Evolutionary conservation across 30 jellyfish, hydroid and myxozoan species (phyloP).

Genomic region (Rhopilema esculentum): DNA sequence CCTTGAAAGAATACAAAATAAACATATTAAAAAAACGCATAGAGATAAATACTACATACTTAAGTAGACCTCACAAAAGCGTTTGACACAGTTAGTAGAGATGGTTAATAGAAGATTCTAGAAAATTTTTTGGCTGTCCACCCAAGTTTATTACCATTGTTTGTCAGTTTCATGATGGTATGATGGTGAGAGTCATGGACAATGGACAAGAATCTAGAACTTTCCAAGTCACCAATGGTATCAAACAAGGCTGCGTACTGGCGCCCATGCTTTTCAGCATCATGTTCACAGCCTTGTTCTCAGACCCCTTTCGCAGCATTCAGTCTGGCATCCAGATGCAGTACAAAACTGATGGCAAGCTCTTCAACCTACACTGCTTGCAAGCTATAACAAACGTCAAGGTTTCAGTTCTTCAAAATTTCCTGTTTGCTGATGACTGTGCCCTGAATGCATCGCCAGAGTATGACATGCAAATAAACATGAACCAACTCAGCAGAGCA

Average conservation of each 20-base stretch:
- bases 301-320: background rate
- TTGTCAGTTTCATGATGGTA: constrained; percentile 24
- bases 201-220: background rate
- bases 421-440: constrained; percentile 1
- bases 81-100: constrained; percentile 23
- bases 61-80: background rate
- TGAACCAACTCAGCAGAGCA: too few relatives aligned
- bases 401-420: background rate
- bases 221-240: constrained; percentile 13
- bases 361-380: constrained; percentile 17
- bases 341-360: constrained; percentile 15
- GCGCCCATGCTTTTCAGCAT: constrained; percentile 33
- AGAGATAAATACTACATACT: background rate
- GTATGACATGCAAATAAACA: too few relatives aligned
- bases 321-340: background rate
- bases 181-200: constrained; percentile 10
- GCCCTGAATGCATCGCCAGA: background rate
- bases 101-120: constrained; percentile 22
- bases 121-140: constrained; percentile 20
- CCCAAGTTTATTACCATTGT: background rate
- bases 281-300: constrained; percentile 13
- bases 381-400: constrained; percentile 29
- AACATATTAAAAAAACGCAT: too few relatives aligned
- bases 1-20: too few relatives aligned
- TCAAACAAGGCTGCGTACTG: constrained; percentile 44